These are phyloP conservation scores for Acanthisitta chloris DNA, from an alignment of 2,113 vertebrate genomes.

Conservation along the genomic window DNA sequence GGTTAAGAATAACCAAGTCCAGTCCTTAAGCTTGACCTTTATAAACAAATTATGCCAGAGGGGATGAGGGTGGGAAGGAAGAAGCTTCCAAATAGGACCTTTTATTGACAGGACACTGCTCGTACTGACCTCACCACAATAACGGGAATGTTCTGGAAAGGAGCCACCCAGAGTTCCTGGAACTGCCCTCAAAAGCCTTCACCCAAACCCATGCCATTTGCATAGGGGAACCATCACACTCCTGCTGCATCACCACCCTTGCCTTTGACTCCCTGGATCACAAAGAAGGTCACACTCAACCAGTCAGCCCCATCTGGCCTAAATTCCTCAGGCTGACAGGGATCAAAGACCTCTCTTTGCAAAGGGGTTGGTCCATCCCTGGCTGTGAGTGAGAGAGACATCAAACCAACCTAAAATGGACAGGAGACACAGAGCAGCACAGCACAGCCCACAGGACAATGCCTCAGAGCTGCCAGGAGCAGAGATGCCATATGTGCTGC, in stretches of 20 bases:
- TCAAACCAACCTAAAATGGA: neutral
- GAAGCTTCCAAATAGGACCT: neutral
- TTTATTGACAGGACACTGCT: neutral
- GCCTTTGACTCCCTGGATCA: neutral
- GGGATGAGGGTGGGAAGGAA: neutral
- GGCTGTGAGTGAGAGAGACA: neutral
- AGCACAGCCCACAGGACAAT: rapidly evolving
- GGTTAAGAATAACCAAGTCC: neutral
- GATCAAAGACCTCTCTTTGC: neutral
- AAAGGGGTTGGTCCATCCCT: neutral
- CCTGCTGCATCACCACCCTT: neutral
- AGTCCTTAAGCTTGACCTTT: neutral
- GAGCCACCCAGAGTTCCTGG: conserved; percentile 22
- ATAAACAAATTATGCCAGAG: neutral
- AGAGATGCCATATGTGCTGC: neutral
- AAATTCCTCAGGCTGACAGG: neutral
- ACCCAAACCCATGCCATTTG: neutral
- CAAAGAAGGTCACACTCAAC: neutral
- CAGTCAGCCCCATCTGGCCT: neutral
- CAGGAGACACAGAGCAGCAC: neutral
- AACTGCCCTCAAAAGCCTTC: conserved; percentile 28
- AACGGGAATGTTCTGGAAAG: neutral
- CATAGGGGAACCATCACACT: neutral
- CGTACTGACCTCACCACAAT: conserved; percentile 6
- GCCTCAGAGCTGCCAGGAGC: neutral